Conservation (phyloP, 64 coral and sea anemone genomes). For the Hydrozoanthus tunicans region DNA sequence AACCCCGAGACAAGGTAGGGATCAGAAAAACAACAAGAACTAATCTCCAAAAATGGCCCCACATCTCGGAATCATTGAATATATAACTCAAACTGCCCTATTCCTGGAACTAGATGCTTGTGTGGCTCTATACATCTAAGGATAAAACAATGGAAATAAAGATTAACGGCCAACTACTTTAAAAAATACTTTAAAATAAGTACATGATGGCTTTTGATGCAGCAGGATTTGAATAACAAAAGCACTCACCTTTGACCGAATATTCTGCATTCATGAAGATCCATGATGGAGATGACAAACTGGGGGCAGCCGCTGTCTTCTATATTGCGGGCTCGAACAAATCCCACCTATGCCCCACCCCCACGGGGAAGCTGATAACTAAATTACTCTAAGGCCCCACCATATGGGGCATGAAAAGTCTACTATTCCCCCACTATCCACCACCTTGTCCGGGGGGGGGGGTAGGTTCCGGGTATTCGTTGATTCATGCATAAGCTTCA, state of each 20-base stretch:
- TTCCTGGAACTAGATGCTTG: too few species aligned
- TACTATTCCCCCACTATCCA: background rate
- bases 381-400: slow-evolving; percentile 2
- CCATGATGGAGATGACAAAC: background rate
- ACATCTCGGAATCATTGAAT: too few species aligned
- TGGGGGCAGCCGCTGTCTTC: background rate
- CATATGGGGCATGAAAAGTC: background rate
- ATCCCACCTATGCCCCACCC: slow-evolving; percentile 10
- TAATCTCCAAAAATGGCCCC: too few species aligned
- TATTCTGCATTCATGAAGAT: slow-evolving; percentile 9
- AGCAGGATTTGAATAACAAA: background rate
- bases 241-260: slow-evolving; percentile 1
- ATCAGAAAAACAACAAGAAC: too few species aligned
- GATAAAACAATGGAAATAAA: too few species aligned
- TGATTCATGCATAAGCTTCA: too few species aligned
- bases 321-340: background rate
- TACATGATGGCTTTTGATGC: too few species aligned
- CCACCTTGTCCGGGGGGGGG: background rate
- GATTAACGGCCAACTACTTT: too few species aligned
- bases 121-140: too few species aligned
- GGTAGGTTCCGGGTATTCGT: background rate
- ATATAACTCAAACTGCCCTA: too few species aligned
- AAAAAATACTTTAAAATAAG: too few species aligned
- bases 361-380: background rate
- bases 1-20: too few species aligned